A percentile compares a stretch with the other conserved stretches of the same genome.
Conservation (phyloP, 1,140 invertebrate species). For the Pygmarrhopalites habei region DNA sequence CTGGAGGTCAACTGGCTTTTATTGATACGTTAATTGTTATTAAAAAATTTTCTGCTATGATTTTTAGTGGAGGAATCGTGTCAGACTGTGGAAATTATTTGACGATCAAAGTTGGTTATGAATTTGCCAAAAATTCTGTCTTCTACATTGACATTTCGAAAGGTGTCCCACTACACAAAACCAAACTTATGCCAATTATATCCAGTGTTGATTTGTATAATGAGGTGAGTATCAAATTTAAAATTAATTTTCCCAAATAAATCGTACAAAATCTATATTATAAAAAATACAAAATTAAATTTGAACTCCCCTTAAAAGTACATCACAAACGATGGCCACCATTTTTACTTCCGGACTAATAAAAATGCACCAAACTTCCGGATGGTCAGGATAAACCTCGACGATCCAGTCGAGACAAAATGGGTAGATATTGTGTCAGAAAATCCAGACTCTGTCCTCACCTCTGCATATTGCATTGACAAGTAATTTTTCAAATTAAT, state of each 20-base stretch:
- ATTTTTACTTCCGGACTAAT: constrained; percentile 85
- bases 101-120: background rate
- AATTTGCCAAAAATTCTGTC: background rate
- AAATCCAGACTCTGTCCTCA: constrained; percentile 76
- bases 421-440: constrained; percentile 86
- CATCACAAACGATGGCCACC: constrained; percentile 50
- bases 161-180: background rate
- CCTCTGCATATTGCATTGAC: constrained; percentile 76
- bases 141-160: background rate
- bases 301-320: constrained; percentile 42
- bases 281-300: background rate
- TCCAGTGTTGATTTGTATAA: background rate
- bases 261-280: background rate
- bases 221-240: background rate
- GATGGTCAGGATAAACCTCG: constrained; percentile 78
- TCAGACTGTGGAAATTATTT: background rate
- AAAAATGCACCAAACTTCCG: constrained; percentile 86
- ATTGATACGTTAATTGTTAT: no score
- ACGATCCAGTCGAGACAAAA: constrained; percentile 63
- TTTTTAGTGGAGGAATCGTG: no score
- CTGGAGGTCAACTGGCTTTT: no score
- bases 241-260: background rate
- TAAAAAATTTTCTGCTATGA: no score
- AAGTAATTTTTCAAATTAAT: constrained; percentile 39
- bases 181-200: background rate